These are phyloP conservation scores for Vanessa atalanta DNA, from an alignment of 1,140 invertebrate genomes.

Conservation along the genomic window DNA sequence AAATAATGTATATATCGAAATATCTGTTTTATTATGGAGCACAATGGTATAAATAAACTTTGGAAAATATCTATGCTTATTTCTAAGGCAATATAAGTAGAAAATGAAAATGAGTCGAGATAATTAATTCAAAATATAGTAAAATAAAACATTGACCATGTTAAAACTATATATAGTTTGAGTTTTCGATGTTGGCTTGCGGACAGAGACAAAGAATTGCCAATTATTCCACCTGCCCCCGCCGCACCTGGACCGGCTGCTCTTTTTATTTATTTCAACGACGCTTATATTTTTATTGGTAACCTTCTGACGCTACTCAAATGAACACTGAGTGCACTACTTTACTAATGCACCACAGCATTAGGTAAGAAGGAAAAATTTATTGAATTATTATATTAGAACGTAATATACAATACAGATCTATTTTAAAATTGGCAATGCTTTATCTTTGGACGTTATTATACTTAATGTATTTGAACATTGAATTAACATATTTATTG, in stretches of 20 bases:
- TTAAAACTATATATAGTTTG: slow-evolving; percentile 57
- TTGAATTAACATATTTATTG: not conserved
- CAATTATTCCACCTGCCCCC: slow-evolving; percentile 79
- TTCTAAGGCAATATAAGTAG: not conserved
- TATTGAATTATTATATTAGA: not conserved
- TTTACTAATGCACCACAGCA: not conserved
- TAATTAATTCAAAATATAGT: slow-evolving; percentile 26
- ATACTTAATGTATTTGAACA: not conserved
- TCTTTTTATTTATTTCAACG: slow-evolving; percentile 78
- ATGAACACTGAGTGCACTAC: slow-evolving; percentile 30
- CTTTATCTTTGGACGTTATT: not conserved
- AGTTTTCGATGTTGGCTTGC: slow-evolving; percentile 63
- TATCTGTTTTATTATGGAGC: no score
- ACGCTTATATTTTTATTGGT: slow-evolving; percentile 78
- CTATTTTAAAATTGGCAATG: slow-evolving; percentile 10
- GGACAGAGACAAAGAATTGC: slow-evolving; percentile 78
- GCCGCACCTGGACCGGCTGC: slow-evolving; percentile 74
- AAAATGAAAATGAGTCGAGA: not conserved
- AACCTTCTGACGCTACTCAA: slow-evolving; percentile 57
- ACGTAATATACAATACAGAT: not conserved
- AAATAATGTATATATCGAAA: no score
- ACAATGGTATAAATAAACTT: not conserved
- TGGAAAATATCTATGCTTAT: not conserved
- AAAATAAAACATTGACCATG: slow-evolving; percentile 57
- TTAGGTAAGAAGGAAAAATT: not conserved